Conservation (phyloP, 2,888 invertebrate species). For the Standfussiana lucernea region DNA sequence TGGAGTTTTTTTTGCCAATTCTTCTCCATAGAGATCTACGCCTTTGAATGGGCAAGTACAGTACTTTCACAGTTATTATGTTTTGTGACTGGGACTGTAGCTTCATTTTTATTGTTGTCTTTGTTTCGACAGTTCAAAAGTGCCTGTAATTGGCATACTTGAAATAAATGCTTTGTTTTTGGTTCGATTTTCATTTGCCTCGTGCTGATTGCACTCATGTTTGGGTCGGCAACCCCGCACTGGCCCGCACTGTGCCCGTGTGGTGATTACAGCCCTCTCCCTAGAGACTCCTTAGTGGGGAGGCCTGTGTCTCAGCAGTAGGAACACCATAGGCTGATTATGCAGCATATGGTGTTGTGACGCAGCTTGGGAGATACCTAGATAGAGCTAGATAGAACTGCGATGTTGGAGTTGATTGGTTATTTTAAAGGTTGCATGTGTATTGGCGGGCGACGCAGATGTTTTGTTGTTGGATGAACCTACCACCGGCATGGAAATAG, state of each 20-base stretch:
- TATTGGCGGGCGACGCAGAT: slow-evolving; percentile 41
- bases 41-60: too few species aligned
- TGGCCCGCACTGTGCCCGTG: background rate
- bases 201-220: background rate
- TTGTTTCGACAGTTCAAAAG: too few species aligned
- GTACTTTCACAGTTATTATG: too few species aligned
- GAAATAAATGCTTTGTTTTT: too few species aligned
- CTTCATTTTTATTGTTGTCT: too few species aligned
- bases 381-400: background rate
- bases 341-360: background rate
- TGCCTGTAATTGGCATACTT: too few species aligned
- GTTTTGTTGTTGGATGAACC: slow-evolving; percentile 59
- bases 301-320: background rate
- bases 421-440: slow-evolving; percentile 54
- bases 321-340: background rate
- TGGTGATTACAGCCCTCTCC: background rate
- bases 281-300: background rate
- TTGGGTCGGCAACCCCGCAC: background rate
- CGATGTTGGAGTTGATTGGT: background rate
- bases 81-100: too few species aligned
- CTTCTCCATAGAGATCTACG: too few species aligned
- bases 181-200: background rate
- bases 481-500: slow-evolving; percentile 67
- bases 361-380: background rate
- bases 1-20: too few species aligned